Conservation (phyloP, 2,888 invertebrate species). For the Physocephala rufipes region DNA sequence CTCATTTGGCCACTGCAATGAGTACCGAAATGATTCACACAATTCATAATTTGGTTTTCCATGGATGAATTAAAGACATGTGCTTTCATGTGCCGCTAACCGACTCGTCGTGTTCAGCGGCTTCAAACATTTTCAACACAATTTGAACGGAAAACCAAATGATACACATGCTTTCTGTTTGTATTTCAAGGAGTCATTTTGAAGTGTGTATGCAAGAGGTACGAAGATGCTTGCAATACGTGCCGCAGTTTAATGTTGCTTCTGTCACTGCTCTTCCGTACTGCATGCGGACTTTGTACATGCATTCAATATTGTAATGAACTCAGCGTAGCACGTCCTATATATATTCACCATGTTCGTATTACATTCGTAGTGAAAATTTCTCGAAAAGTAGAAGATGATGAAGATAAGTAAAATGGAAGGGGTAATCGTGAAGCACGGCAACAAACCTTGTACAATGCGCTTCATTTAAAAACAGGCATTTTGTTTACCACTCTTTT, state of each 20-base stretch:
- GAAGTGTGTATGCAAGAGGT: too few species aligned
- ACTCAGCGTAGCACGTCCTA: neutral
- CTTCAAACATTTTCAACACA: too few species aligned
- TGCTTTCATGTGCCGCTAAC: slow-evolving; percentile 3
- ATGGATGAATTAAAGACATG: slow-evolving; percentile 37
- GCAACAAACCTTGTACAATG: neutral
- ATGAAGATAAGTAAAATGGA: neutral
- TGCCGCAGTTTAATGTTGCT: too few species aligned
- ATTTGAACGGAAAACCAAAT: too few species aligned
- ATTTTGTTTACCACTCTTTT: too few species aligned
- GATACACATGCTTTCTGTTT: too few species aligned
- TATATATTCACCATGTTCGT: neutral
- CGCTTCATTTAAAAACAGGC: neutral
- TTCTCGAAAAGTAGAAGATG: neutral
- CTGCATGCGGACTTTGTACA: neutral
- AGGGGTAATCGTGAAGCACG: too few species aligned
- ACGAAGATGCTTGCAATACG: too few species aligned
- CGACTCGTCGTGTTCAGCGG: too few species aligned
- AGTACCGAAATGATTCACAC: slow-evolving; percentile 17
- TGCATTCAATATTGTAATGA: slow-evolving; percentile 20
- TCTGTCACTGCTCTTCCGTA: neutral
- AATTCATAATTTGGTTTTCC: slow-evolving; percentile 32
- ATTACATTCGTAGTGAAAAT: too few species aligned
- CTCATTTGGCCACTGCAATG: neutral
- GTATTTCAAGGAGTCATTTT: too few species aligned